phyloP scores from a whole-genome alignment of 2,888 invertebrate species.

The Leptinotarsa tumamoca region DNA sequence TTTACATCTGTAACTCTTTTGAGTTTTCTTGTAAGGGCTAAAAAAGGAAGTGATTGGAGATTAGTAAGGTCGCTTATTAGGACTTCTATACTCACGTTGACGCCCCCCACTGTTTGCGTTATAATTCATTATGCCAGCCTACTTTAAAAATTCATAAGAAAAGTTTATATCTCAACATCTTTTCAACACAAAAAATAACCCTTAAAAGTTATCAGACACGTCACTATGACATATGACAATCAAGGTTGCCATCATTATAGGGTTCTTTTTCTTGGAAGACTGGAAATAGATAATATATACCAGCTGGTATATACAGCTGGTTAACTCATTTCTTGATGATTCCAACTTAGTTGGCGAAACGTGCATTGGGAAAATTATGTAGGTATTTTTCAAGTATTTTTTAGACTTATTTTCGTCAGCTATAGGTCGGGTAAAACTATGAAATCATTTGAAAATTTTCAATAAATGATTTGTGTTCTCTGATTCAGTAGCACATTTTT shows the following conservation, averaged over 20 bases:
- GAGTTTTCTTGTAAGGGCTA: conserved; percentile 69
- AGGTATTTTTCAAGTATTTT: too few species aligned
- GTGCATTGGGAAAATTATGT: too few species aligned
- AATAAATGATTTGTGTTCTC: too few species aligned
- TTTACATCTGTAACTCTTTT: conserved; percentile 79
- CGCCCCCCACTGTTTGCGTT: conserved; percentile 63
- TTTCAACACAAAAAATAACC: background rate
- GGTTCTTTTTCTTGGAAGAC: too few species aligned
- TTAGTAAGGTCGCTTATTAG: background rate
- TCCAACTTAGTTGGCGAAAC: too few species aligned
- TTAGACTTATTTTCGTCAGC: background rate
- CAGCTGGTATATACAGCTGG: too few species aligned
- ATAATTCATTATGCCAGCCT: conserved; percentile 60
- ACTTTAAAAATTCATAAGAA: background rate
- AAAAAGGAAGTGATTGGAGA: conserved; percentile 42
- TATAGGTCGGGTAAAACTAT: too few species aligned
- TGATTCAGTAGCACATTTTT: too few species aligned
- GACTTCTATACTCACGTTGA: conserved; percentile 57
- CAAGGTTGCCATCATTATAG: background rate
- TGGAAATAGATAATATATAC: too few species aligned
- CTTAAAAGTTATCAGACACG: background rate
- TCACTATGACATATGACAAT: background rate
- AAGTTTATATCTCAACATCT: background rate
- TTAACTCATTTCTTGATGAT: too few species aligned
- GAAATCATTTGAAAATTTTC: too few species aligned